Evolutionary conservation across 2,888 invertebrate species (phyloP), one percentile per base, ranked within the genome.

Genomic region (Mimumesa dahlbomi): DNA sequence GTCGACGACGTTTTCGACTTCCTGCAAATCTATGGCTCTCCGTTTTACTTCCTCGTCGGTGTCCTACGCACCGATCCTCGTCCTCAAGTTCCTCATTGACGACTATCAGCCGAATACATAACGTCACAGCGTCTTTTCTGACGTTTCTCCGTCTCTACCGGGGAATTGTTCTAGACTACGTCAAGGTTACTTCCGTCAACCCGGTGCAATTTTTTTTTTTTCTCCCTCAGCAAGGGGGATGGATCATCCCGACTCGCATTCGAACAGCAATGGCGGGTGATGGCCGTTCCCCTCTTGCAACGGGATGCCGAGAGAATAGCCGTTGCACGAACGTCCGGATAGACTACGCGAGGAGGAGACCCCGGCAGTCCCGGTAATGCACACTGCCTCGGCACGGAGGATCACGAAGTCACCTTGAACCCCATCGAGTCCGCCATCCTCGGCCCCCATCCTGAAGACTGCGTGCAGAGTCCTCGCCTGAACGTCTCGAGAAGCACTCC

Each of bases 371-470:
- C 50, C 73, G 84, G 79, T 83, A 79, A 84, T 83, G 81, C 83
- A 81, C 83, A 78, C 75, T 73, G 71, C 75, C n/a, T 73, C 73
- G 49, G 45, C 50, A 45, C 59, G 22, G 34, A 69, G 62, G 79
- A 84, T 84, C 85, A 82, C 81, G 79, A 80, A 84, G 79, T 84
- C 79, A 82, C 83, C 84, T 84, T 84, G 84, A 85, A 84, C 84
- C 79, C 79, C 72, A 76, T 77, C 75, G 72, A 67, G 71, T 58
- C 74, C 79, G 73, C 73, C 75, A 63, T 79, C 79, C 69, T 73
- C 73, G 71, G 61, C 52, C 49, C 59, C 52, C 56, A 63, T 73
- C 67, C 58, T 21, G 52, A 64, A 56, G 63, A 58, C 59, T 63
- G 61, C 71, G 63, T 57, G 42, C 68, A 48, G 22, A 53, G 58